Evolutionary conservation across 2,888 invertebrate species (phyloP).

Genomic region (Tachina lurida): DNA sequence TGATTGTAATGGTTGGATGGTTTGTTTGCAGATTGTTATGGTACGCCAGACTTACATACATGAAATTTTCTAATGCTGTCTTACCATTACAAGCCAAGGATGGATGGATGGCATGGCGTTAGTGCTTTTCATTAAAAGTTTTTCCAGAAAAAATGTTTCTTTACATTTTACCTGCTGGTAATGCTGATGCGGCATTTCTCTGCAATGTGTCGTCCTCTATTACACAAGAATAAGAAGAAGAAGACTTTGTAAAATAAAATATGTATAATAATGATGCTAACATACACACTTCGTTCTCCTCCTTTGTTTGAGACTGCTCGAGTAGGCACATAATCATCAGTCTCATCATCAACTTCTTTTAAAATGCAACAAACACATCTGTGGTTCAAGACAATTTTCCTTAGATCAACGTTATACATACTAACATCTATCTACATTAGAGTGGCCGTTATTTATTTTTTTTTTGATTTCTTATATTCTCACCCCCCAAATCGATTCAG

Average conservation of each 20-base stretch:
- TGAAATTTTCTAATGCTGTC: constrained; percentile 58
- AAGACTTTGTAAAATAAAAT: neutral
- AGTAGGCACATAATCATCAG: neutral
- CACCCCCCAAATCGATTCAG: too few species aligned
- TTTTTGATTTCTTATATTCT: too few species aligned
- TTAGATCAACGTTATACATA: constrained; percentile 26
- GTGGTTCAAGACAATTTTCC: constrained; percentile 57
- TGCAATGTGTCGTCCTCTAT: constrained; percentile 60
- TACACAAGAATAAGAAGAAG: constrained; percentile 40
- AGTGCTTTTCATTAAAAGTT: constrained; percentile 26
- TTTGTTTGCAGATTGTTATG: constrained; percentile 58
- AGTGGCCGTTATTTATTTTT: too few species aligned
- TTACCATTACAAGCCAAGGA: constrained; percentile 22
- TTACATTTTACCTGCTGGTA: constrained; percentile 48
- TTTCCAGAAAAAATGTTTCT: constrained; percentile 57
- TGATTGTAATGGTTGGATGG: constrained; percentile 51
- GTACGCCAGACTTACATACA: constrained; percentile 43
- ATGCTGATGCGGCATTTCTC: constrained; percentile 65
- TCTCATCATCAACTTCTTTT: constrained; percentile 23
- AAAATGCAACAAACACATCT: constrained; percentile 49
- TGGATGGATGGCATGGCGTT: neutral
- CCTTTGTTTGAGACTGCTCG: neutral
- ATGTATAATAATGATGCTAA: neutral
- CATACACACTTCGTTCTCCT: constrained; percentile 15
- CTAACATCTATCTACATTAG: neutral